Evolutionary conservation across 2,888 invertebrate genomes (phyloP).

Genomic region (Noctua janthina): DNA sequence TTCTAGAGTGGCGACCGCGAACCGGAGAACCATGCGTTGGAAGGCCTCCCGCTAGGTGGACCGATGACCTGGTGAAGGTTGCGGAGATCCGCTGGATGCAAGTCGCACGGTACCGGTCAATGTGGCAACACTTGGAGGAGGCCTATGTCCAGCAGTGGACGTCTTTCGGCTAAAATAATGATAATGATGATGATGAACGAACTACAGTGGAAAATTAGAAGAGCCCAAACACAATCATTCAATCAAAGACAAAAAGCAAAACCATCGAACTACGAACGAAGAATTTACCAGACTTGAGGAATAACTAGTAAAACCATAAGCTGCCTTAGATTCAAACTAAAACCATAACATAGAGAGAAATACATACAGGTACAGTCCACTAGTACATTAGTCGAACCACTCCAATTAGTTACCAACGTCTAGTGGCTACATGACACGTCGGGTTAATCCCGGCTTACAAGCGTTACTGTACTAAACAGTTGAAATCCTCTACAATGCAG

Average conservation of each 20-base stretch:
- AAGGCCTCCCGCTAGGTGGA: too few species aligned
- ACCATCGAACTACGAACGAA: not conserved
- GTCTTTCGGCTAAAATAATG: too few species aligned
- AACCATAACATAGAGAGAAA: conserved; percentile 19
- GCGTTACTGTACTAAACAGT: conserved; percentile 82
- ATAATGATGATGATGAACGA: too few species aligned
- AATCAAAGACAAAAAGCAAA: not conserved
- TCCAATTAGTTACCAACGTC: conserved; percentile 82
- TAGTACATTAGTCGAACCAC: conserved; percentile 78
- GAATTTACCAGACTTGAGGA: not conserved
- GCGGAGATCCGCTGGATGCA: too few species aligned
- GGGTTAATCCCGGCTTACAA: conserved; percentile 84
- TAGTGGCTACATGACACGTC: conserved; percentile 85
- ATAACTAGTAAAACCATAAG: not conserved
- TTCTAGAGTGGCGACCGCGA: too few species aligned
- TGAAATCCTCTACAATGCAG: conserved; percentile 81
- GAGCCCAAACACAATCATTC: rapidly evolving
- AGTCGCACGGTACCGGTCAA: too few species aligned
- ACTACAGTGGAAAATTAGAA: too few species aligned
- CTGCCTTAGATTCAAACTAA: not conserved
- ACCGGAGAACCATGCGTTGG: too few species aligned
- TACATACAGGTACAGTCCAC: conserved; percentile 63
- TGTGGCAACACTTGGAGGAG: too few species aligned
- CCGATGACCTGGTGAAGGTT: too few species aligned
- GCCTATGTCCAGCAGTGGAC: too few species aligned